Percentiles rank a stretch among this genome's conserved stretches.
phyloP scores from a whole-genome alignment of 2,888 invertebrate species.

The Dorcus parallelipipedus region DNA sequence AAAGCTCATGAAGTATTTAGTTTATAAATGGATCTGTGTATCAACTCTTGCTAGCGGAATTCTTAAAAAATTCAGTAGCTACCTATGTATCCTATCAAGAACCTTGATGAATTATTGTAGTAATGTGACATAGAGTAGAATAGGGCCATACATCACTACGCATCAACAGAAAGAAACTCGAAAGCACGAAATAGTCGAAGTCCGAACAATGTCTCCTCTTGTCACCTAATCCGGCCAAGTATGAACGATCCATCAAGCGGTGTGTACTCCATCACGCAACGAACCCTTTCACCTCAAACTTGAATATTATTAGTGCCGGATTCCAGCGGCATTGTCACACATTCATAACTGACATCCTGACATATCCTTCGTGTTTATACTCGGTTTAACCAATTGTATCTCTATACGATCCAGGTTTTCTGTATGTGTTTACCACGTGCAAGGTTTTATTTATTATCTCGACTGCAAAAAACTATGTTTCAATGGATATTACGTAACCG shows the following conservation, averaged over 20 bases:
- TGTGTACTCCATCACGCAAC: conserved; percentile 15
- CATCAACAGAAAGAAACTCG: conserved; percentile 16
- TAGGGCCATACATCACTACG: conserved; percentile 16
- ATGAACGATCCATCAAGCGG: conserved; percentile 25
- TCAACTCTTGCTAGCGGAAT: too few species aligned
- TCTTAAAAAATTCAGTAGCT: too few species aligned
- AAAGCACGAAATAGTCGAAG: not conserved
- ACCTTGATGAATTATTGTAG: too few species aligned
- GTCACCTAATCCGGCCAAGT: conserved; percentile 20
- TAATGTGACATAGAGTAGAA: too few species aligned
- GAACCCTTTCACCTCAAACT: not conserved
- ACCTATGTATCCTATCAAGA: too few species aligned
- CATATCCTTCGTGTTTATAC: conserved; percentile 15
- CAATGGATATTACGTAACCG: too few species aligned
- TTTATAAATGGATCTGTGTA: too few species aligned
- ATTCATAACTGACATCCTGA: conserved; percentile 12
- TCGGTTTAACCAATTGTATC: conserved; percentile 10
- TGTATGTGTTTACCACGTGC: too few species aligned
- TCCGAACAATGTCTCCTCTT: conserved; percentile 13
- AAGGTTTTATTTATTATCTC: too few species aligned
- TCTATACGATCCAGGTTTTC: not conserved
- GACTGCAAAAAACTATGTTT: too few species aligned
- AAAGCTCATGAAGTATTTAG: too few species aligned
- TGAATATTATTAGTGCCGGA: conserved; percentile 14
- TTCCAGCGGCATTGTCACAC: conserved; percentile 7